Percentiles rank a stretch among this genome's conserved stretches.
Conservation (phyloP, 2,888 invertebrate species). For the Drosophila acutilabella region DNA sequence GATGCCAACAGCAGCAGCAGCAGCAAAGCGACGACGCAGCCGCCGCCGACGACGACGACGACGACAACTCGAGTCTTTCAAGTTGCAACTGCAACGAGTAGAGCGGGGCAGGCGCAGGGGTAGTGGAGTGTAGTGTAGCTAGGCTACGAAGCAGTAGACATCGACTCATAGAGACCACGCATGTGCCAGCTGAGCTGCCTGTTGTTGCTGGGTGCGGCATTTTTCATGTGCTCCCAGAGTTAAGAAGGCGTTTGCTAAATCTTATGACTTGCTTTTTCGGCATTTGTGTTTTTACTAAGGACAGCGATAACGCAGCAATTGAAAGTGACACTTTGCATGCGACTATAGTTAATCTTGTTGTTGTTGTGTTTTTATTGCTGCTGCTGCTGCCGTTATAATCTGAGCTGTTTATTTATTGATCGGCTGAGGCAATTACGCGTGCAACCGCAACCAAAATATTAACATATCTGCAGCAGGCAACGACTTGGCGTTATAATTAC, state of each 20-base stretch:
- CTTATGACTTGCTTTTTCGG: slow-evolving; percentile 64
- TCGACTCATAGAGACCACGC: slow-evolving; percentile 60
- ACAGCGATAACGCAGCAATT: slow-evolving; percentile 56
- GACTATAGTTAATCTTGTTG: slow-evolving; percentile 44
- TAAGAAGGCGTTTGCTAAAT: slow-evolving; percentile 68
- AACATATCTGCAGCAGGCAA: slow-evolving; percentile 68
- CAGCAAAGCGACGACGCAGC: slow-evolving; percentile 33
- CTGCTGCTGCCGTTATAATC: slow-evolving; percentile 50
- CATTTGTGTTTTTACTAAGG: slow-evolving; percentile 51
- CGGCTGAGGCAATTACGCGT: slow-evolving; percentile 58
- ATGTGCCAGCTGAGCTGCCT: slow-evolving; percentile 54
- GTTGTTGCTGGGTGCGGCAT: slow-evolving; percentile 69
- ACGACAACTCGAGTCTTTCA: slow-evolving; percentile 41
- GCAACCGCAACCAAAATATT: slow-evolving; percentile 37
- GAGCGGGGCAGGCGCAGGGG: slow-evolving; percentile 1
- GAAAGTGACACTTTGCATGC: slow-evolving; percentile 58
- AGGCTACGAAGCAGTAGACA: slow-evolving; percentile 24
- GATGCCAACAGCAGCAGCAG: slow-evolving; percentile 49
- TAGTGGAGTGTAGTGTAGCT: neutral
- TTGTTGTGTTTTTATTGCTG: slow-evolving; percentile 8
- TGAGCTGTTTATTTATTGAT: slow-evolving; percentile 77
- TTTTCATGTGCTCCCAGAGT: slow-evolving; percentile 41
- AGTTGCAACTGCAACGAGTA: slow-evolving; percentile 60
- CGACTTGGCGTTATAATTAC: slow-evolving; percentile 68
- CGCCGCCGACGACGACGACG: slow-evolving; percentile 40